Conservation (phyloP, 2,888 invertebrate species). For the Cynaeus angustus region DNA sequence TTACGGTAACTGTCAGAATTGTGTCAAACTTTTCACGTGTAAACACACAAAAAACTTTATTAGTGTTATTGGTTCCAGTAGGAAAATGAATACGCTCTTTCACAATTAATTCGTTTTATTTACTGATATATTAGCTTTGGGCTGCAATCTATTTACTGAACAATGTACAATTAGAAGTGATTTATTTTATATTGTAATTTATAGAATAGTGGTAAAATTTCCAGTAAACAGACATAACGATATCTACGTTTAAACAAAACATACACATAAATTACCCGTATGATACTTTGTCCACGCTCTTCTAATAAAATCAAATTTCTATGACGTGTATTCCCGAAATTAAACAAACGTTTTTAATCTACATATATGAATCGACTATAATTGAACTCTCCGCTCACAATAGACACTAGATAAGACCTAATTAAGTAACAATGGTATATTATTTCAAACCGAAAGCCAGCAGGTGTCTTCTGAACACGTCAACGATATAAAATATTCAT, state of each 20-base stretch:
- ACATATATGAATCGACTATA: constrained; percentile 43
- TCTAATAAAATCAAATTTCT: constrained; percentile 16
- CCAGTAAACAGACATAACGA: constrained; percentile 31
- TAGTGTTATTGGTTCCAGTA: too few relatives aligned
- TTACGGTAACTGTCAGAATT: too few relatives aligned
- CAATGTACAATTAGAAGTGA: constrained; percentile 49
- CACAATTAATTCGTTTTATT: constrained; percentile 47
- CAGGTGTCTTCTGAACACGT: constrained; percentile 32
- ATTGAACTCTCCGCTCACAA: constrained; percentile 42
- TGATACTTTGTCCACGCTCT: not conserved
- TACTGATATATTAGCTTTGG: constrained; percentile 46
- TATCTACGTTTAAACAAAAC: constrained; percentile 30
- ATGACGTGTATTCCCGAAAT: constrained; percentile 16
- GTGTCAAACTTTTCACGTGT: too few relatives aligned
- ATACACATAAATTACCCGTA: constrained; percentile 30
- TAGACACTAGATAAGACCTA: constrained; percentile 43
- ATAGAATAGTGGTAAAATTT: constrained; percentile 43
- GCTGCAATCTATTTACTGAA: constrained; percentile 46
- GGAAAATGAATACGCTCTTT: constrained; percentile 2
- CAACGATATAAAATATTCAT: constrained; percentile 48
- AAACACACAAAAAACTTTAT: too few relatives aligned
- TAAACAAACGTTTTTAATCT: constrained; percentile 35
- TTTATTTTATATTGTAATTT: constrained; percentile 44
- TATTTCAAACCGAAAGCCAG: constrained; percentile 40
- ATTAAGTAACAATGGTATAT: constrained; percentile 47